Evolutionary conservation across 1,140 invertebrate genomes (phyloP).

Genomic region (Saxidomus purpurata): DNA sequence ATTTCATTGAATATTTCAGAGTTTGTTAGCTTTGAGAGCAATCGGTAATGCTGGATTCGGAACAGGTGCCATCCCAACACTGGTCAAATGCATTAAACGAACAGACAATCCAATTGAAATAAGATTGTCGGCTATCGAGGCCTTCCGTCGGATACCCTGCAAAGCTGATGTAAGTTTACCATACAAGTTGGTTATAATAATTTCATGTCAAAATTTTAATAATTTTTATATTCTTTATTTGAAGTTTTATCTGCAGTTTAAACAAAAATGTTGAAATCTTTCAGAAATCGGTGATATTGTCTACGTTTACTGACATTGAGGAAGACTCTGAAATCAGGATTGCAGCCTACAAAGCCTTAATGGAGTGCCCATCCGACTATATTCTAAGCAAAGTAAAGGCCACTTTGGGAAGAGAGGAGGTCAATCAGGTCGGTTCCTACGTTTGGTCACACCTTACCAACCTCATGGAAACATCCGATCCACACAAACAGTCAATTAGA

Average conservation of each 20-base stretch:
- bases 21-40: conserved; percentile 91
- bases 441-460: conserved; percentile 97
- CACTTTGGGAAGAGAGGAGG: conserved; percentile 90
- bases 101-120: conserved; percentile 91
- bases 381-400: conserved; percentile 92
- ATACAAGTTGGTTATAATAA: not conserved
- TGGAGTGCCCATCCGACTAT: conserved; percentile 94
- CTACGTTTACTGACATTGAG: conserved; percentile 90
- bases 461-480: conserved; percentile 94
- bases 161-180: conserved; percentile 88
- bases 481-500: conserved; percentile 93
- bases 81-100: conserved; percentile 90
- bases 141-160: conserved; percentile 91
- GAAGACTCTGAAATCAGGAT: conserved; percentile 95
- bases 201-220: too few relatives aligned
- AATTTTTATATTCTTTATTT: too few relatives aligned
- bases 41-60: conserved; percentile 95
- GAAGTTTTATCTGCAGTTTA: too few relatives aligned
- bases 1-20: too few relatives aligned
- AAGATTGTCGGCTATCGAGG: conserved; percentile 92
- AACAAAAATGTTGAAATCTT: not conserved
- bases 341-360: conserved; percentile 94
- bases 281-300: conserved; percentile 85
- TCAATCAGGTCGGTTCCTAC: conserved; percentile 98
- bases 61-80: conserved; percentile 88